Percentiles rank a stretch among this genome's conserved stretches.
Conservation (phyloP, 1,140 invertebrate species). For the Apis cerana region DNA sequence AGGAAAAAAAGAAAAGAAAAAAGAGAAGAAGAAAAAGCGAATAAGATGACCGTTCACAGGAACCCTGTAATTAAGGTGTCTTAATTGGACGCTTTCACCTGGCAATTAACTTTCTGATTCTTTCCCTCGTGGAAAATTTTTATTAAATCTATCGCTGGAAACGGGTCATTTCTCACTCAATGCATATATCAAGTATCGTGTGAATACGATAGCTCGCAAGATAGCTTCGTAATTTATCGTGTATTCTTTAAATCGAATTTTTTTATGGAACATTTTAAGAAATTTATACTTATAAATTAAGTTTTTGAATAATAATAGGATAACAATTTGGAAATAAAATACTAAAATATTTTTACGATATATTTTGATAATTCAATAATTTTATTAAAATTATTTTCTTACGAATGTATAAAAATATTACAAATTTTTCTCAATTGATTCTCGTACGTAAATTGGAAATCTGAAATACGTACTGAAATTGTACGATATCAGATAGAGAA, state of each 20-base stretch:
- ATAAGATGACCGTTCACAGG: slow-evolving; percentile 55
- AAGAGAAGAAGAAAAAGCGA: slow-evolving; percentile 31
- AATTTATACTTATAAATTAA: no score
- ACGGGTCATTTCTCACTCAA: slow-evolving; percentile 41
- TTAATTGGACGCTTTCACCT: slow-evolving; percentile 69
- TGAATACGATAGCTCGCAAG: not conserved
- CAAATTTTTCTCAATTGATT: no score
- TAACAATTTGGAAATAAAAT: no score
- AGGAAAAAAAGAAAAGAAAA: slow-evolving; percentile 20
- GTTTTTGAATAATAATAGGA: no score
- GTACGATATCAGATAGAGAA: not conserved
- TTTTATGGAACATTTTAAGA: no score
- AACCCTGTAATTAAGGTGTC: slow-evolving; percentile 69
- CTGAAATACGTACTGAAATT: not conserved
- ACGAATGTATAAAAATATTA: no score
- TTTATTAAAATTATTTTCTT: no score
- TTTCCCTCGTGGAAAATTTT: not conserved
- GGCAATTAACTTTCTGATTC: slow-evolving; percentile 55
- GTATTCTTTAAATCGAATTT: no score
- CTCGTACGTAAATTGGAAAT: not conserved
- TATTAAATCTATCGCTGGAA: slow-evolving; percentile 44
- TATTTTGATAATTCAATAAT: no score
- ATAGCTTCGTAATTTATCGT: not conserved
- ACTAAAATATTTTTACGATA: no score
- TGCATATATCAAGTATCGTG: slow-evolving; percentile 12